A percentile compares a stretch with the other conserved stretches of the same genome.
Conservation (phyloP, 2,797 vertebrate genomes). For the Botia almorhae region DNA sequence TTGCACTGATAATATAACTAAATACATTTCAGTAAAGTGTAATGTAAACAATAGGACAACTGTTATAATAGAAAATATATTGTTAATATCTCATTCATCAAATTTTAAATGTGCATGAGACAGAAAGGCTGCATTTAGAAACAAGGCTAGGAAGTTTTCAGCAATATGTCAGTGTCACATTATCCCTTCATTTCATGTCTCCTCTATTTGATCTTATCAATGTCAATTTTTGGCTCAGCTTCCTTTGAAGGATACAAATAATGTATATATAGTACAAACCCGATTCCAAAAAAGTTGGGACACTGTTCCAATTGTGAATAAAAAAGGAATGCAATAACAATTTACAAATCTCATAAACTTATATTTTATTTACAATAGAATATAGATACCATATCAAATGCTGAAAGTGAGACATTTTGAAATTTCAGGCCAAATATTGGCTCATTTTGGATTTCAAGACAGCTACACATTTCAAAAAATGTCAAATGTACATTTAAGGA, state of each 20-base stretch:
- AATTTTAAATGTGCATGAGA: neutral
- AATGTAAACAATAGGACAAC: neutral
- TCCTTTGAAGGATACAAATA: neutral
- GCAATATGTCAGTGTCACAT: constrained; percentile 10
- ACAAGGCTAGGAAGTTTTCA: constrained; percentile 22
- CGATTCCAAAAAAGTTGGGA: too few relatives aligned
- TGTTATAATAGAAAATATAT: constrained; percentile 4
- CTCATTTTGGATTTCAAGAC: too few relatives aligned
- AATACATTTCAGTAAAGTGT: neutral
- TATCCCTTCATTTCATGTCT: constrained; percentile 12
- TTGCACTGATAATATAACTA: neutral
- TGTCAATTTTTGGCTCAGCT: neutral
- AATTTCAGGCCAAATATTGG: too few relatives aligned
- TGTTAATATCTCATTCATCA: constrained; percentile 43
- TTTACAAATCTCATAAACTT: too few relatives aligned
- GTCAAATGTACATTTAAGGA: too few relatives aligned
- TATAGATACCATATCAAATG: too few relatives aligned
- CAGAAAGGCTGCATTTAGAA: constrained; percentile 47
- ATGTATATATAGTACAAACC: too few relatives aligned
- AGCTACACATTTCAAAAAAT: too few relatives aligned
- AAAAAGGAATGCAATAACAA: too few relatives aligned
- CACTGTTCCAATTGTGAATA: too few relatives aligned
- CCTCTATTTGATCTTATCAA: neutral
- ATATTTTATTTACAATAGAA: too few relatives aligned
- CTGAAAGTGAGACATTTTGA: too few relatives aligned